Base-by-base conservation (phyloP, 2,113 vertebrate genomes). In the Lasiurus cinereus region DNA sequence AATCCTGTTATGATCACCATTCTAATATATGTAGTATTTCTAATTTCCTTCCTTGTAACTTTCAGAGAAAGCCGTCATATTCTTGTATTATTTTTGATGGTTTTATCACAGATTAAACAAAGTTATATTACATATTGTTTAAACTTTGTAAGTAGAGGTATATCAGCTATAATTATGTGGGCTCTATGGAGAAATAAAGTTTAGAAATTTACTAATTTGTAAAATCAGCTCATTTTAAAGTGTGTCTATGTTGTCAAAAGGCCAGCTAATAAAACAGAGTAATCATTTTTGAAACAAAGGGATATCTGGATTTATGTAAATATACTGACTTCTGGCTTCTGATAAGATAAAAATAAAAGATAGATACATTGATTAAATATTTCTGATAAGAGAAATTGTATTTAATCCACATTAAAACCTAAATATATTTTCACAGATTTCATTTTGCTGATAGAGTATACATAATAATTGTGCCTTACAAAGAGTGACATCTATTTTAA, bases 141-240 rank as follows among this genome's bases (percentile, higher is more conserved):
- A 97, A 96, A 96, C 54, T 97, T 97, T 96, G 92, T 98, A 97
- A 97, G 92, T 88, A 95, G 96, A 96, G 92, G 96, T 97, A 92
- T 94, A 96, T 87, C 83, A 74, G 96, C 95, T 96, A 96, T 96
- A 96, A 88, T 69, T 94, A 96, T 97, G 82, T 89, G 96, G 90
- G 96, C 87, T 98, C 86, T 97, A 83, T 98, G 96, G 90, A 98
- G 88, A 98, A 98, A 98, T 98, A 98, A 98, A 98, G 88, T 96
- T 97, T 91, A 97, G 95, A 98, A 83, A 98, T 97, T 89, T 97
- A 96, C 88, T 96, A 82, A 92, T 98, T 98, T 97, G 87, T 98
- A 98, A 98, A 98, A 98, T 97, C 66, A 98, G 56, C 84, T 98
- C 69, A 96, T 98, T 98, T 96, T 97, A 96, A 92, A 94, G 91